Base-by-base conservation (phyloP, 2,113 vertebrate species). In the Onychostoma macrolepis region DNA sequence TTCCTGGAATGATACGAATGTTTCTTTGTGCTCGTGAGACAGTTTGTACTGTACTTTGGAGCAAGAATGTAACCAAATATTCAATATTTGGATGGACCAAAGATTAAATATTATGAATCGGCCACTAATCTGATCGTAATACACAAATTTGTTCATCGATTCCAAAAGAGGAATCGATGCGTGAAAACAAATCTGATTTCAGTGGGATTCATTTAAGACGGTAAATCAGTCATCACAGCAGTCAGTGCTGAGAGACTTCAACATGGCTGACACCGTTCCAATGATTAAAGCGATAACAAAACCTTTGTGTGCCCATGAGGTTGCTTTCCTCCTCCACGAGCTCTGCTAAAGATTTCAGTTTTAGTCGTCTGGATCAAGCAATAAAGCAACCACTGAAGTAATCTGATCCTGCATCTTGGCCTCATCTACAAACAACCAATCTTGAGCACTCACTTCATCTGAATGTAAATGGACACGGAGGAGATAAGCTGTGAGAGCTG, bases 401-500 rank as follows among this genome's bases (percentile, higher is more conserved):
- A 58, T 58, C 77, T n/a, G 30, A 80, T 58, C 45, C 75, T 12
- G 45, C 26, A 30, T 48, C 15, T 26, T 50, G 45, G 43, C 75
- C 43, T 78, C 75, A 78, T 78, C 75, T 78, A 78, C 26, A 78
- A 28, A 53, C 26, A 53, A 33, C 75, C 75, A 53, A 78, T 78
- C 75, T 78, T 78, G n/a, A 50, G 75, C 43, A 30, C 45, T 78
- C 45, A 50, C 45, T 53, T 78, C n/a, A 78, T 53, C 45, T 78
- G 43, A 78, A 78, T 78, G 15, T 53, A 53, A 78, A 78, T 53
- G 75, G 26, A 53, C 75, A 53, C 1, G 9, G 8, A 78, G 45
- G 45, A 78, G 45, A 78, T 78, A 30, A 77, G 43, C 45, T 50
- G n/a, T 17, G 13, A 28, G 45, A 78, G 75, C 45, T 90, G 90